Evolutionary conservation across 1,140 invertebrate species (phyloP).

Genomic region (Orius insidiosus): DNA sequence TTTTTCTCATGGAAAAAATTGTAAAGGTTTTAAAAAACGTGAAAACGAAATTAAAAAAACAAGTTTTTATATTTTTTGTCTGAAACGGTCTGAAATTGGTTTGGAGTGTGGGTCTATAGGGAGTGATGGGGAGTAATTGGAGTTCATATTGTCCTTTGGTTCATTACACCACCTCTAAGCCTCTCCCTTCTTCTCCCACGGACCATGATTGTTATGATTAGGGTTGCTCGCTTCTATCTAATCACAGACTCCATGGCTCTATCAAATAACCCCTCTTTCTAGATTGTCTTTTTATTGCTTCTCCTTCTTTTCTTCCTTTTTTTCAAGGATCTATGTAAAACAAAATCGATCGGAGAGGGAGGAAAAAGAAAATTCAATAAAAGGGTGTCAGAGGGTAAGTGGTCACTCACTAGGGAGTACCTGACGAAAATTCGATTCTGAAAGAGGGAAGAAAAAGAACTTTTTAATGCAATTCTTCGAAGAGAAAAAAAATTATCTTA

Average conservation of each 20-base stretch:
- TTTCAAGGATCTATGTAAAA: too few species aligned
- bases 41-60: conserved; percentile 2
- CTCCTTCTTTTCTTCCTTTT: too few species aligned
- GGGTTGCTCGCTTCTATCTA: conserved; percentile 1
- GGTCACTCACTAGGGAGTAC: too few species aligned
- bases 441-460: too few species aligned
- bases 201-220: conserved; percentile 10
- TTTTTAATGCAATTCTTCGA: too few species aligned
- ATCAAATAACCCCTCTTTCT: neutral
- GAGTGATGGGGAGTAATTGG: conserved; percentile 8
- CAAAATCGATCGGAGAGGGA: too few species aligned
- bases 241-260: conserved; percentile 3
- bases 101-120: neutral
- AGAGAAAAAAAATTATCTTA: too few species aligned
- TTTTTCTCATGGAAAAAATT: too few species aligned
- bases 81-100: conserved; percentile 7
- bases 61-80: neutral
- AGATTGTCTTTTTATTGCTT: too few species aligned
- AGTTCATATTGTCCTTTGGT: conserved; percentile 12
- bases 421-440: too few species aligned
- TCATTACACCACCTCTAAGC: conserved; percentile 5
- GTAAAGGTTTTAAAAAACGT: neutral
- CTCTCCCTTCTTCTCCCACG: neutral
- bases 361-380: too few species aligned
- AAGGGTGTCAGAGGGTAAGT: too few species aligned